Percentiles rank a stretch among this genome's conserved stretches.
Conservation (phyloP, 2,113 vertebrate genomes). For the Aleadryas rufinucha region DNA sequence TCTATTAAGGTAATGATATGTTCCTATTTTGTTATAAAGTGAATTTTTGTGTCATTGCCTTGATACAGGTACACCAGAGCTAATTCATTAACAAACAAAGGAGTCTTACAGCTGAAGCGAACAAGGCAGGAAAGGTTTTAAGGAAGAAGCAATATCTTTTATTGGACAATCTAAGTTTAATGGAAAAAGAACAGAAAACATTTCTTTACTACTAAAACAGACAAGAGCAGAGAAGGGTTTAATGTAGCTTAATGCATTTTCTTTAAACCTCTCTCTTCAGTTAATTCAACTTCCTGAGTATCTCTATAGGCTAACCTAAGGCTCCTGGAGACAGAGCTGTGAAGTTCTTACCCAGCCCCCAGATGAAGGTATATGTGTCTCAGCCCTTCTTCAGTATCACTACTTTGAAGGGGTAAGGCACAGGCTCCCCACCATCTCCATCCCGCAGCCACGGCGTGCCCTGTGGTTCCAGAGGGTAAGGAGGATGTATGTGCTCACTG, state of each 20-base stretch:
- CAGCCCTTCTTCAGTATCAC: background rate
- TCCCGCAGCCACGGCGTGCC: rapidly evolving
- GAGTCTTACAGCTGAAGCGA: background rate
- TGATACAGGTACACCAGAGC: background rate
- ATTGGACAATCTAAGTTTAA: background rate
- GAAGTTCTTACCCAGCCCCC: background rate
- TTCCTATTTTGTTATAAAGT: background rate
- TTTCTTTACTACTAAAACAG: background rate
- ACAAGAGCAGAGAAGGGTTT: background rate
- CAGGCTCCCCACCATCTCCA: background rate
- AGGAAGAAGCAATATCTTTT: background rate
- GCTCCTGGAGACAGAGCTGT: background rate
- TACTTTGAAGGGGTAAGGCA: background rate
- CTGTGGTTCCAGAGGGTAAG: background rate
- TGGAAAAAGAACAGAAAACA: background rate
- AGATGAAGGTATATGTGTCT: background rate
- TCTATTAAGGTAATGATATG: background rate
- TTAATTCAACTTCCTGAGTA: background rate
- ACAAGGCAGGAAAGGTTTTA: background rate
- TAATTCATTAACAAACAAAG: background rate
- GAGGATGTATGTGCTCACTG: rapidly evolving
- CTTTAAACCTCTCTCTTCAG: background rate
- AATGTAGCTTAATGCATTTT: background rate
- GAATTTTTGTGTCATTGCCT: background rate
- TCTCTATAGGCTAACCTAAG: background rate